A percentile compares a stretch with the other conserved stretches of the same genome.
Conservation (phyloP, 2,113 vertebrate species). For the Chionomys nivalis region DNA sequence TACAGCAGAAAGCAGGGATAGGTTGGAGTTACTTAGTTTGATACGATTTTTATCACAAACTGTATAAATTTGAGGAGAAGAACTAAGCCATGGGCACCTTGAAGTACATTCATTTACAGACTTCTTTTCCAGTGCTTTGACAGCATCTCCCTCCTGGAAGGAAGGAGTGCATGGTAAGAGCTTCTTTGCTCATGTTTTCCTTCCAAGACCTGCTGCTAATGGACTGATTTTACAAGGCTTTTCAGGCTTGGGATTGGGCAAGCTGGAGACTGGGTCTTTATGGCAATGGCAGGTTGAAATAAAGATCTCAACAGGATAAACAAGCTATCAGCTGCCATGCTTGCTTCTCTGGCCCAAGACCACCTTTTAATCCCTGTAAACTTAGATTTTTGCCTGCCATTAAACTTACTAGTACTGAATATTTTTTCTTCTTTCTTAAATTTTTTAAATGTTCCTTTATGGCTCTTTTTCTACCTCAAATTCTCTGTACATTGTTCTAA, state of each 20-base stretch:
- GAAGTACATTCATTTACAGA: background rate
- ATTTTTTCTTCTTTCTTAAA: background rate
- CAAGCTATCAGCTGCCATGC: background rate
- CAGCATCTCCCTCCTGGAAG: background rate
- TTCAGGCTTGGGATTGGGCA: background rate
- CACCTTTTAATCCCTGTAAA: background rate
- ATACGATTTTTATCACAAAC: background rate
- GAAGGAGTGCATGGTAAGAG: conserved; percentile 14
- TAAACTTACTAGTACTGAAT: background rate
- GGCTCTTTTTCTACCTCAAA: background rate
- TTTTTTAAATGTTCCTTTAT: conserved; percentile 3
- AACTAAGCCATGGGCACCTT: background rate
- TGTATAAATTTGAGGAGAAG: background rate
- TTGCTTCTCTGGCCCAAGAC: background rate
- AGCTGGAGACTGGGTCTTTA: background rate
- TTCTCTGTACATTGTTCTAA: background rate
- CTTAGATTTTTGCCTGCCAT: background rate
- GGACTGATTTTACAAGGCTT: background rate
- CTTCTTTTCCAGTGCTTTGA: background rate
- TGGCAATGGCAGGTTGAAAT: conserved; percentile 48
- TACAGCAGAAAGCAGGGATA: background rate
- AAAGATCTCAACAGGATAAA: conserved; percentile 12
- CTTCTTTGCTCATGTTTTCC: background rate
- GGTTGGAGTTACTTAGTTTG: background rate
- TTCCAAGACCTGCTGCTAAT: background rate